phyloP scores from a whole-genome alignment of 1,140 invertebrate species.

The Bemisia tabaci region DNA sequence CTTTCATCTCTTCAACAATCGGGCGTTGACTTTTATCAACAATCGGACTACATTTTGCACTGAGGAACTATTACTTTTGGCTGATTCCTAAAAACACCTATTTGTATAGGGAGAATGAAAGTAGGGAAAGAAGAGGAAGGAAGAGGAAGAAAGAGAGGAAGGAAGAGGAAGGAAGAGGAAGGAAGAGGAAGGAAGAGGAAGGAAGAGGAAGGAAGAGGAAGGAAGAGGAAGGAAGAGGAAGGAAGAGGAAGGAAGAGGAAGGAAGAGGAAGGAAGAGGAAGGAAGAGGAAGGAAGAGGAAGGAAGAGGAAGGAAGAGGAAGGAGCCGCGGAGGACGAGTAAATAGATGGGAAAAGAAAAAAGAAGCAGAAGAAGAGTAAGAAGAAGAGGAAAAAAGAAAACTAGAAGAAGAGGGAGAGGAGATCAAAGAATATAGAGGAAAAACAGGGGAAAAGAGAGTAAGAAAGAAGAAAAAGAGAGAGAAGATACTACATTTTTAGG shows the following conservation, averaged over 20 bases:
- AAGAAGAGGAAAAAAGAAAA: too few species aligned
- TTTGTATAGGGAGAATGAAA: constrained; percentile 4
- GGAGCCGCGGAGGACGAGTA: not conserved
- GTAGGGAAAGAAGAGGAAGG: constrained; percentile 7
- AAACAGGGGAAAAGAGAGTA: too few species aligned
- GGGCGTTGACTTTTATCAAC: too few species aligned
- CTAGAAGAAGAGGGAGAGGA: too few species aligned
- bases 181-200: constrained; percentile 4
- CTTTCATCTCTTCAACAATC: too few species aligned
- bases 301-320: constrained; percentile 2
- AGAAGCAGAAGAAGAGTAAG: too few species aligned
- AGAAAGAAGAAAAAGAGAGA: too few species aligned
- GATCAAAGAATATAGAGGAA: too few species aligned
- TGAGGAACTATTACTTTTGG: too few species aligned
- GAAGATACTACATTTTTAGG: too few species aligned
- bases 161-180: constrained; percentile 4
- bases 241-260: not conserved
- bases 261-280: not conserved
- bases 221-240: constrained; percentile 6
- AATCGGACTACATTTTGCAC: too few species aligned
- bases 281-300: not conserved
- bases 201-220: constrained; percentile 8
- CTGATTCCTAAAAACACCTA: too few species aligned
- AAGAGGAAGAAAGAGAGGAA: constrained; percentile 8
- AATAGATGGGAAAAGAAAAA: not conserved